Percentiles rank a stretch among this genome's conserved stretches.
Conservation (phyloP, 2,888 invertebrate species). For the Alviniconcha strummeri region DNA sequence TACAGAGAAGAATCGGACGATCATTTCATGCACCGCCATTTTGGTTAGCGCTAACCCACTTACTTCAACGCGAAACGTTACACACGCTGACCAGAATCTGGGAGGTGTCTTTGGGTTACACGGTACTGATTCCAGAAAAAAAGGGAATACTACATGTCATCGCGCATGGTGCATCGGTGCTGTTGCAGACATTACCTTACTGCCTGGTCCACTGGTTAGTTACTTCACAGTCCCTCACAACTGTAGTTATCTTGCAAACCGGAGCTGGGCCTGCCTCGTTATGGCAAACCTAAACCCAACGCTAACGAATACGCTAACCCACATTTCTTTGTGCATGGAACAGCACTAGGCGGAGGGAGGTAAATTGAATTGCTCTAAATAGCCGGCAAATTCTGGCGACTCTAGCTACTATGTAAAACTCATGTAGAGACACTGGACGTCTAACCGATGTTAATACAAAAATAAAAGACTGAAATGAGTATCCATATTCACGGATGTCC, state of each 20-base stretch:
- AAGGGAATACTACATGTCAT: no score
- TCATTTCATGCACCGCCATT: constrained; percentile 35
- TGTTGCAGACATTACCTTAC: not conserved
- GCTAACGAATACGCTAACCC: not conserved
- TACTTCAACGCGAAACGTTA: not conserved
- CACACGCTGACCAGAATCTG: not conserved
- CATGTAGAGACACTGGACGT: no score
- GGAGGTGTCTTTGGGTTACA: no score
- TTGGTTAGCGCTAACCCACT: constrained; percentile 38
- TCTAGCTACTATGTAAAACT: no score
- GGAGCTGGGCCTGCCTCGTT: constrained; percentile 5
- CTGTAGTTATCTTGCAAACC: not conserved
- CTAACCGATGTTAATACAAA: no score
- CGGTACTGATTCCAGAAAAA: not conserved
- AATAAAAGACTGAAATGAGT: no score
- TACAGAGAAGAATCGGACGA: no score
- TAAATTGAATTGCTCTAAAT: not conserved
- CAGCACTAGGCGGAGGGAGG: not conserved
- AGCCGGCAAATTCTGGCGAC: no score
- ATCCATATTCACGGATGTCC: no score
- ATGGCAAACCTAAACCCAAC: constrained; percentile 19
- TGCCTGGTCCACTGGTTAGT: not conserved
- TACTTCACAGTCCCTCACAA: not conserved
- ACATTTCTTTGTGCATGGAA: not conserved
- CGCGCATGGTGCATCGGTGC: not conserved